phyloP scores from a whole-genome alignment of 2,888 invertebrate species.

The Pseudococcus viburni region DNA sequence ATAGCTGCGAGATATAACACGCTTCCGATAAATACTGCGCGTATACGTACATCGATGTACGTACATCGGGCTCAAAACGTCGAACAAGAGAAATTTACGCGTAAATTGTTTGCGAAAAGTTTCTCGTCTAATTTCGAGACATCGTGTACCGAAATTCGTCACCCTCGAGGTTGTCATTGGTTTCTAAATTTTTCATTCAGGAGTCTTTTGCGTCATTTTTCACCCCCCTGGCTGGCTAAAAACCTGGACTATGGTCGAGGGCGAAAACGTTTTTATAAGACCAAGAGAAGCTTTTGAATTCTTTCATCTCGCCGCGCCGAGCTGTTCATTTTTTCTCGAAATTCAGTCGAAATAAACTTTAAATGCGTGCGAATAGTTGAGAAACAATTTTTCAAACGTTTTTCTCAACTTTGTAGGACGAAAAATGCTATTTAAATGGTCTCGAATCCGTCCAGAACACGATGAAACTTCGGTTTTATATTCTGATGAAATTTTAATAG shows the following conservation, averaged over 20 bases:
- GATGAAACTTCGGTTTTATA: no score
- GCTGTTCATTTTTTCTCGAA: no score
- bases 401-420: no score
- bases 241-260: background rate
- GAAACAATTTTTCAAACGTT: no score
- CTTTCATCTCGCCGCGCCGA: no score
- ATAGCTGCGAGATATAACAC: constrained; percentile 29
- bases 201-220: background rate
- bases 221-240: background rate
- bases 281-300: background rate
- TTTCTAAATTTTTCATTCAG: background rate
- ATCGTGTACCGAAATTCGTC: constrained; percentile 9
- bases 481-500: no score
- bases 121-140: constrained; percentile 23
- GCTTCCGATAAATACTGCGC: background rate
- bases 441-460: no score
- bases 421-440: no score
- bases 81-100: constrained; percentile 43
- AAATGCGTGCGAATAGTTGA: no score
- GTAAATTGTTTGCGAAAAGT: constrained; percentile 47
- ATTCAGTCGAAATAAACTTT: no score
- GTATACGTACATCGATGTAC: background rate
- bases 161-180: constrained; percentile 18
- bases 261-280: background rate
- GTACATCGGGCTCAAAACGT: constrained; percentile 2